Evolutionary conservation across 2,888 invertebrate genomes (phyloP), one percentile per base, ranked within the genome.

Genomic region (Chloroclystis v-ata): DNA sequence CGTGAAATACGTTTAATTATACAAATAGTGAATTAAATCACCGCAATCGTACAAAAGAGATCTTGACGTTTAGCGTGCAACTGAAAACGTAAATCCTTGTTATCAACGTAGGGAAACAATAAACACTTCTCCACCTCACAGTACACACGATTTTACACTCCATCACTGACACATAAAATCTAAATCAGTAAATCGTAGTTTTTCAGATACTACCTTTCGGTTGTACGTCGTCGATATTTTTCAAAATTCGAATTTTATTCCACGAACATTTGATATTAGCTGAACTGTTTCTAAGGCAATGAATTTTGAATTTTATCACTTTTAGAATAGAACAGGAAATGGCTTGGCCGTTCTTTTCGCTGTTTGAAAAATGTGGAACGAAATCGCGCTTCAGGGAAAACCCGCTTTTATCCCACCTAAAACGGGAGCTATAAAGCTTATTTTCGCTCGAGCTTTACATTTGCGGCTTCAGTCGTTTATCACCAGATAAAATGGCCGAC

Each of bases 261-360:
- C 45, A 47, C 28, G 43, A 52, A 20, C 20, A 20, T 2, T 20
- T 20, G 3, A 5, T 20, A 4, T 20, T 20, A 4, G 45, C 50
- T 28, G 33, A 44, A 54, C 52, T 39, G 53, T 47, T 50, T 39
- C 39, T 35, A 41, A 26, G 57, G 68, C 72, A 78, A 77, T 74
- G 75, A 73, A 82, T 73, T 73, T 67, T 82, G 75, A 67, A 63
- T 82, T 84, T 84, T 82, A 83, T 76, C 53, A 63, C 72, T 62
- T 72, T 69, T 57, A 71, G 74, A 79, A 82, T 82, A 83, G 79
- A 82, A 82, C 77, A 75, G 80, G 80, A 83, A 82, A 82, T 70
- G 72, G 79, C 43, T 24, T 69, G 68, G 69, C 73, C 74, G 69
- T 73, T 74, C 78, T 75, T 79, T 75, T 67, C 49, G 52, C 51